Evolutionary conservation across 2,797 vertebrate species (phyloP).

Genomic region (Anolis apletophallus): DNA sequence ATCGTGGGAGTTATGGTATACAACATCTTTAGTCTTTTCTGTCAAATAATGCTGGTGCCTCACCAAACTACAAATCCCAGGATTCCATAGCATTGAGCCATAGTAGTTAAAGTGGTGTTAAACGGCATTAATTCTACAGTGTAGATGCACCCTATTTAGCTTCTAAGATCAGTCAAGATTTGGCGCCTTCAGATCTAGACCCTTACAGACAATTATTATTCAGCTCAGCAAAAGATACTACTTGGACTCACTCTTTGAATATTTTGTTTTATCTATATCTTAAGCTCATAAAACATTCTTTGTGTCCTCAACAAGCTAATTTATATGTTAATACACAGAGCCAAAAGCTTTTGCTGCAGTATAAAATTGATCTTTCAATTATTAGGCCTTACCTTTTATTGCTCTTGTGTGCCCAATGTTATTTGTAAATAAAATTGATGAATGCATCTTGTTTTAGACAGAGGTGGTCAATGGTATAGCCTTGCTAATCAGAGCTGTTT

Average conservation of each 20-base stretch:
- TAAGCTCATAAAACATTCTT: slow-evolving; percentile 20
- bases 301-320: slow-evolving; percentile 43
- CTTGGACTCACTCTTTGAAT: background rate
- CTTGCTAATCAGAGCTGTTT: slow-evolving; percentile 53
- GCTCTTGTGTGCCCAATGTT: slow-evolving; percentile 57
- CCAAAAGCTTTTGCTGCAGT: slow-evolving; percentile 37
- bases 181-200: too few relatives aligned
- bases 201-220: background rate
- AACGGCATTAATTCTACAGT: too few relatives aligned
- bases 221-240: background rate
- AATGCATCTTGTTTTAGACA: slow-evolving; percentile 54
- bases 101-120: too few relatives aligned
- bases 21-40: too few relatives aligned
- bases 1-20: too few relatives aligned
- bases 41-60: too few relatives aligned
- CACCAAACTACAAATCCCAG: too few relatives aligned
- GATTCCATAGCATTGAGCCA: too few relatives aligned
- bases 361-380: slow-evolving; percentile 55
- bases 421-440: slow-evolving; percentile 64
- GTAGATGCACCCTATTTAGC: too few relatives aligned
- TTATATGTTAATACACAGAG: slow-evolving; percentile 46
- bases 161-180: too few relatives aligned
- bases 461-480: slow-evolving; percentile 45
- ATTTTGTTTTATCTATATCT: slow-evolving; percentile 35
- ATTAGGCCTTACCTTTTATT: slow-evolving; percentile 56